These are phyloP conservation scores for Zosterops borbonicus DNA, from an alignment of 2,113 vertebrate genomes.

Conservation along the genomic window DNA sequence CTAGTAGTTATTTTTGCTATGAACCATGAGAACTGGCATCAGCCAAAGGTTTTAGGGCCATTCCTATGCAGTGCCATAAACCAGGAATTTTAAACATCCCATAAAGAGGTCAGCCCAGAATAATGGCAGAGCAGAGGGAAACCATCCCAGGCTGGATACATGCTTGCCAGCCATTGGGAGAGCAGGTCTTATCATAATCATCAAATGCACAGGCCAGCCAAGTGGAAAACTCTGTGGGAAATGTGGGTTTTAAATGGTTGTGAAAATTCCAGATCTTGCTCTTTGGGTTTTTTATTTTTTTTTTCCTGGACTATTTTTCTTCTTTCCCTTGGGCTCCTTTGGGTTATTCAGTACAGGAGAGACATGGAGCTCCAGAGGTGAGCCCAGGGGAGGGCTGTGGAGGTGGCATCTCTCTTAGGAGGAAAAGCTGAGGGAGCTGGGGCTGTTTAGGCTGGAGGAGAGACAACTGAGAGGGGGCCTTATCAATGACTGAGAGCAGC, in stretches of 20 bases:
- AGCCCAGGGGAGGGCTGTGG: neutral
- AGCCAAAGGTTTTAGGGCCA: neutral
- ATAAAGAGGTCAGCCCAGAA: neutral
- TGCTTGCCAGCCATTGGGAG: accelerated
- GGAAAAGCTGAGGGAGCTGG: neutral
- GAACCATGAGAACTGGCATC: neutral
- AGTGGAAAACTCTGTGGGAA: neutral
- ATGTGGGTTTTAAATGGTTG: neutral
- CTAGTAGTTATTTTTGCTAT: neutral
- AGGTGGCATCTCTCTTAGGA: neutral
- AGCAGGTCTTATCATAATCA: neutral
- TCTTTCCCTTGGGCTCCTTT: neutral
- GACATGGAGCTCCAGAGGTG: accelerated
- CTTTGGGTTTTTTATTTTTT: neutral
- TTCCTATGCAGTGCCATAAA: neutral
- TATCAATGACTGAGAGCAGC: neutral
- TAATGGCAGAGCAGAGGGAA: neutral
- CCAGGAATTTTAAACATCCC: neutral
- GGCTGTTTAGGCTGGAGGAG: neutral
- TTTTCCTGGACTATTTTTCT: neutral
- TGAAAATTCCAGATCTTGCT: neutral
- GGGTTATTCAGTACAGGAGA: neutral
- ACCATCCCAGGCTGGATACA: accelerated
- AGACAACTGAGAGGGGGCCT: accelerated
- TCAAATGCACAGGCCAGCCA: neutral